Evolutionary conservation across 2,888 invertebrate species (phyloP).

Genomic region (Coremacera marginata): DNA sequence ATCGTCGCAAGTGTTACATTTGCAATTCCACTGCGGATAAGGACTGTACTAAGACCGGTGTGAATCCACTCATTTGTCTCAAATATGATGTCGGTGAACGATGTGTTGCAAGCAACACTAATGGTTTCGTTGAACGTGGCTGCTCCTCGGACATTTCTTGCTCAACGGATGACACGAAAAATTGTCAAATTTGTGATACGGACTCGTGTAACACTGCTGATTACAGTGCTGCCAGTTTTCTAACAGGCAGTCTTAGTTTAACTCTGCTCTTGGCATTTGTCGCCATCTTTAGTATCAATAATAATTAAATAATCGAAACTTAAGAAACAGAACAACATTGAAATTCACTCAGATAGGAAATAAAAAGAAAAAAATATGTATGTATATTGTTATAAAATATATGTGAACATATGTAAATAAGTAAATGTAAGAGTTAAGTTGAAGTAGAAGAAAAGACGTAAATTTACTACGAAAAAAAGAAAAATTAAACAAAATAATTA

Average conservation of each 20-base stretch:
- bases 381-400: not conserved
- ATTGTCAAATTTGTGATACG: conserved; percentile 55
- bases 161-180: conserved; percentile 44
- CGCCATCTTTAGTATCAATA: conserved; percentile 36
- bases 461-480: not conserved
- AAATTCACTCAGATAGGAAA: not conserved
- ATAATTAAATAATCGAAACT: not conserved
- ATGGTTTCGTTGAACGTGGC: conserved; percentile 54
- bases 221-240: conserved; percentile 48
- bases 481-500: not conserved
- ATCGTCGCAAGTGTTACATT: conserved; percentile 60
- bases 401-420: conserved; percentile 15
- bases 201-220: conserved; percentile 58
- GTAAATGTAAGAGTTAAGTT: not conserved
- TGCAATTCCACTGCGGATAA: conserved; percentile 55
- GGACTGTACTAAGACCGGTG: conserved; percentile 51
- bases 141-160: conserved; percentile 58
- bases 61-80: conserved; percentile 53
- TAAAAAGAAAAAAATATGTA: not conserved
- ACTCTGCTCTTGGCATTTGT: conserved; percentile 51
- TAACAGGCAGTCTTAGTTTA: conserved; percentile 45
- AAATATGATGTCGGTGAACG: conserved; percentile 54
- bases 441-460: not conserved
- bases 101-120: conserved; percentile 51
- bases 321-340: not conserved